These are phyloP conservation scores for Diarsia mendica DNA, from an alignment of 2,888 invertebrate species.

Conservation along the genomic window DNA sequence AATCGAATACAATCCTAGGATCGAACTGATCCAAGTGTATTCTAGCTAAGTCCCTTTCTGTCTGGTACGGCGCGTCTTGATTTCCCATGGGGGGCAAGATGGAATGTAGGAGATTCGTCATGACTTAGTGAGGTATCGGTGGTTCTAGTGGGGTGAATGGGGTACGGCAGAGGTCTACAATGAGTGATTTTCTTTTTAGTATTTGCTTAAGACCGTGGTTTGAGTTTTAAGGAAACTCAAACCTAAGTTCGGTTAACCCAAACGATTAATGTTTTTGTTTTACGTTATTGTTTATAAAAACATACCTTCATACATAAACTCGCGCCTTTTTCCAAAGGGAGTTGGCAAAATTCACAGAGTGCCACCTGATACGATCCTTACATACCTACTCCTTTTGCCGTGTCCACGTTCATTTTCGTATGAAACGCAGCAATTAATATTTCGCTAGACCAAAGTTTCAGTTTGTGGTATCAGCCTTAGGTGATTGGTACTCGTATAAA, in stretches of 20 bases:
- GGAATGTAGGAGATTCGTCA: slow-evolving; percentile 33
- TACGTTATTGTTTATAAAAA: too few relatives aligned
- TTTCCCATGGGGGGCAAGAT: slow-evolving; percentile 61
- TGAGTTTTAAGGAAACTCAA: not conserved
- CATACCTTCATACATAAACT: too few relatives aligned
- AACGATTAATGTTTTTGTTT: too few relatives aligned
- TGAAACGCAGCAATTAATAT: not conserved
- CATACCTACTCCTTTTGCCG: too few relatives aligned
- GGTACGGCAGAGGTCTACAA: not conserved
- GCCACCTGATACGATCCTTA: too few relatives aligned
- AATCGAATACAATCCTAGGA: slow-evolving; percentile 45
- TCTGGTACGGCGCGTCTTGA: slow-evolving; percentile 49
- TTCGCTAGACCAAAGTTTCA: not conserved
- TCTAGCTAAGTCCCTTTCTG: slow-evolving; percentile 31
- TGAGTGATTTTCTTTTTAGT: slow-evolving; percentile 15
- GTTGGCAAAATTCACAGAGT: too few relatives aligned
- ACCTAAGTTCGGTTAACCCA: not conserved
- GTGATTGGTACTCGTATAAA: too few relatives aligned
- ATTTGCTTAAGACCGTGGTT: not conserved
- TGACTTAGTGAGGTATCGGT: slow-evolving; percentile 39
- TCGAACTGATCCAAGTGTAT: slow-evolving; percentile 15
- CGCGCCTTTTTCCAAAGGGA: too few relatives aligned
- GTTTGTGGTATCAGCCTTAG: not conserved
- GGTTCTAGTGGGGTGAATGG: not conserved
- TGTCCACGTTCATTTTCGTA: too few relatives aligned